Percentiles rank a stretch among this genome's conserved stretches.
These are phyloP conservation scores for Amblyjoppa proteus DNA, from an alignment of 2,888 invertebrate genomes.

Conservation along the genomic window DNA sequence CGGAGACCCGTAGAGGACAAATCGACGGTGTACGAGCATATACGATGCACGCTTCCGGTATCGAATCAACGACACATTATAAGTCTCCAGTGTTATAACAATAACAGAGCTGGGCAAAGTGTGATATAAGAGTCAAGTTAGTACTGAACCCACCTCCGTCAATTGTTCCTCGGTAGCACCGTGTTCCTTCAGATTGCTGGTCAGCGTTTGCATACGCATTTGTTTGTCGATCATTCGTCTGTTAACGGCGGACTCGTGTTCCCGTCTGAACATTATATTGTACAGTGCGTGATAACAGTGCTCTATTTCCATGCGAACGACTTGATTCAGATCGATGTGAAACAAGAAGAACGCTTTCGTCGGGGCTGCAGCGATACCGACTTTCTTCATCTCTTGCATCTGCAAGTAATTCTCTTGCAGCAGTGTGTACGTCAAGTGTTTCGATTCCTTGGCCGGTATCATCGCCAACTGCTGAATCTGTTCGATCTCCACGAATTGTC, in stretches of 20 bases:
- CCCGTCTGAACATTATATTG: slow-evolving; percentile 89
- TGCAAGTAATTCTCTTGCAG: slow-evolving; percentile 92
- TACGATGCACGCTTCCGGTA: too few species aligned
- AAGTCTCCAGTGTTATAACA: too few species aligned
- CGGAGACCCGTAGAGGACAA: too few species aligned
- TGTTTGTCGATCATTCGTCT: slow-evolving; percentile 95
- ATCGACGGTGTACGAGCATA: too few species aligned
- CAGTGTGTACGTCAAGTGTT: slow-evolving; percentile 93
- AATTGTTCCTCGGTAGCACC: slow-evolving; percentile 93
- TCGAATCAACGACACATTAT: too few species aligned
- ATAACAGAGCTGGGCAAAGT: too few species aligned
- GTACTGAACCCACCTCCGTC: slow-evolving; percentile 88
- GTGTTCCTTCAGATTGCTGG: slow-evolving; percentile 91
- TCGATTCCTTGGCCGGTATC: slow-evolving; percentile 97
- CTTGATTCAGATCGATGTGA: slow-evolving; percentile 90
- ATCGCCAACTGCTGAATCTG: slow-evolving; percentile 96
- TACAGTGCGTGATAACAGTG: slow-evolving; percentile 90
- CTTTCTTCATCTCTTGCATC: slow-evolving; percentile 91
- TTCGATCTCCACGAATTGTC: slow-evolving; percentile 95
- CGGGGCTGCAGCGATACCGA: slow-evolving; percentile 90
- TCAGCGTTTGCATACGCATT: slow-evolving; percentile 93
- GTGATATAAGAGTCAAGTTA: too few species aligned
- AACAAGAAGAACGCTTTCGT: slow-evolving; percentile 93
- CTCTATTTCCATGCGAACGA: slow-evolving; percentile 90
- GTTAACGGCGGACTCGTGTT: slow-evolving; percentile 89